Evolutionary conservation across 2,113 vertebrate species (phyloP).

Genomic region (Mesoclemmys tuberculata): DNA sequence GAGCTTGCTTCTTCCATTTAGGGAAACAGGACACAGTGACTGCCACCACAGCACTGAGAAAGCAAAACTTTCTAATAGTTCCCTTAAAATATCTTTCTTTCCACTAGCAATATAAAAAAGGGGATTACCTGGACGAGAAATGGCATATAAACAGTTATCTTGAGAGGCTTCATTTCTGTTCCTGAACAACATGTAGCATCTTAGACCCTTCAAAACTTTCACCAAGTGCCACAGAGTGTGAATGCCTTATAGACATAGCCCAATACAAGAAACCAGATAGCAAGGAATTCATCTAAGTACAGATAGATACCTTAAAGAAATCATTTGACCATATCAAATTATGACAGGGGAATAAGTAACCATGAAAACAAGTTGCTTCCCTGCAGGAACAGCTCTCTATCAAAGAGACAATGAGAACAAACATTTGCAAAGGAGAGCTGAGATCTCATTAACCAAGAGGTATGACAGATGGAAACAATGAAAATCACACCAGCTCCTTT

Average conservation of each 20-base stretch:
- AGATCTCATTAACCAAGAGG: rapidly evolving
- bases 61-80: neutral
- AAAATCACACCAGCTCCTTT: neutral
- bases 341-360: neutral
- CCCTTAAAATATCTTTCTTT: neutral
- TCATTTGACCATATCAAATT: neutral
- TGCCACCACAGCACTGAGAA: neutral
- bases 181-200: rapidly evolving
- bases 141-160: neutral
- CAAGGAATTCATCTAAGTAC: neutral
- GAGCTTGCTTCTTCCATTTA: neutral
- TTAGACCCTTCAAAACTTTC: neutral
- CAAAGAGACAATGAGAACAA: neutral
- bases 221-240: neutral
- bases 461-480: neutral
- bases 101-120: neutral
- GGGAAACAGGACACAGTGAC: neutral
- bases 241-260: neutral
- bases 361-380: neutral
- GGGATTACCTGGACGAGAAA: neutral
- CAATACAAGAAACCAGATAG: neutral
- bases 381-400: neutral
- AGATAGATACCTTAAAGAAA: neutral
- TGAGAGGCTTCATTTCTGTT: neutral
- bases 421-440: rapidly evolving